Evolutionary conservation across 2,888 invertebrate species (phyloP), one percentile per base, ranked within the genome.

Genomic region (Plagodis pulveraria): DNA sequence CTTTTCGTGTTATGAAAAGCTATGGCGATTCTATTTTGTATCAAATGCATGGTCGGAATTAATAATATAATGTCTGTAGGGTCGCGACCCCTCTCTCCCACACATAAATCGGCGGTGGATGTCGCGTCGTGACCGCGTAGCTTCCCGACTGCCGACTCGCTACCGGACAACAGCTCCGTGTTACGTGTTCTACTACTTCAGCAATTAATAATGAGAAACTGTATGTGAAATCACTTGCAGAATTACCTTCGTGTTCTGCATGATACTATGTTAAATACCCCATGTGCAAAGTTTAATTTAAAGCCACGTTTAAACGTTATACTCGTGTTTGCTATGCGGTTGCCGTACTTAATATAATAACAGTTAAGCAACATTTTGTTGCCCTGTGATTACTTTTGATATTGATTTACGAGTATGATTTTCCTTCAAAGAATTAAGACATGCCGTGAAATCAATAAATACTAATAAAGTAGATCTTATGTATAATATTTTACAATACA

Each of bases 71-170:
- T 83, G 82, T 81, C 70, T 73, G 65, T 70, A 71, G 62, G 88
- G 80, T 87, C 85, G 78, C 76, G 84, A 84, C 81, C 84, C 70
- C 68, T 61, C 77, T 83, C 83, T 87, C 87, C 87, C 88, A 88
- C 84, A 83, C 87, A 87, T 87, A 87, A 88, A 87, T 88, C 80
- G 77, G 73, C 69, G 65, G 73, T 67, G 69, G 78, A 77, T 84
- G 86, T 85, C 83, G 84, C 84, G 77, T 86, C 87, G 87, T 86
- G 86, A 76, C 67, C 72, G 67, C 74, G 66, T 71, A 73, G 73
- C 68, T 71, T 63, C 60, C 67, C 65, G 47, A 22, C 55, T 51
- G 44, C 51, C n/a, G 48, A 48, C 49, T 64, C 53, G 75, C 77
- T 80, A 79, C 82, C 74, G 77, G 65, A 66, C 71, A 66, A 68